Evolutionary conservation across 2,888 invertebrate species (phyloP), one percentile per base, ranked within the genome.

Genomic region (Pollenia amentaria): DNA sequence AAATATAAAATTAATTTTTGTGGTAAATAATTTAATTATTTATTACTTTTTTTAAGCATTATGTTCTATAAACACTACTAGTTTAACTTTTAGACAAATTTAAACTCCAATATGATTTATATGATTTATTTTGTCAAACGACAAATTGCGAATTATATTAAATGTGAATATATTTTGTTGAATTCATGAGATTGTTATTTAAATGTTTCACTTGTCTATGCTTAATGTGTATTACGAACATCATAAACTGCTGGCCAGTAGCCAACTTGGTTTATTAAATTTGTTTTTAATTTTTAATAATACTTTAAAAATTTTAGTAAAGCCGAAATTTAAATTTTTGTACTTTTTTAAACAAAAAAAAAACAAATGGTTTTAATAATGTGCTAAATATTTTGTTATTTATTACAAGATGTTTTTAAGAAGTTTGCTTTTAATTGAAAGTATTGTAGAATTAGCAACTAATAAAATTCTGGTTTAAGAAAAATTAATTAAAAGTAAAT

Each of bases 1-100:
- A 53, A 11, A 53, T 55, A 55, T 21, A 72, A 44, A 55, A 55
- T 21, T 14, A 72, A 38, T 44, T 55, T 55, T 53, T 72, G 70
- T 72, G 70, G 42, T 42, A 18, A 42, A 72, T 55, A 72, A 44
- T 72, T 40, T 72, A 16, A 55, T 72, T 72, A 40, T 14, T 53
- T 42, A 46, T 46, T 18, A 29, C 29, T 6, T 29, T 44, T 29
- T 48, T 14, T 10, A 48, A n/a, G 14, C 18, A 42, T 18, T 14
- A 65, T 44, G 44, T 21, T 44, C 46, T 65, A 21, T 10, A 65
- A 29, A 14, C 18, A 18, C 14, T 21, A 7, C 14, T n/a, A 6
- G 4, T 67, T 29, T 46, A 21, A 10, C 29, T 67, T 67, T 29
- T 67, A 6, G 11, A 2, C 12, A 21, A 29, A 14, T 65, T 46